phyloP scores from a whole-genome alignment of 2,113 vertebrate species.

The Bettongia penicillata region DNA sequence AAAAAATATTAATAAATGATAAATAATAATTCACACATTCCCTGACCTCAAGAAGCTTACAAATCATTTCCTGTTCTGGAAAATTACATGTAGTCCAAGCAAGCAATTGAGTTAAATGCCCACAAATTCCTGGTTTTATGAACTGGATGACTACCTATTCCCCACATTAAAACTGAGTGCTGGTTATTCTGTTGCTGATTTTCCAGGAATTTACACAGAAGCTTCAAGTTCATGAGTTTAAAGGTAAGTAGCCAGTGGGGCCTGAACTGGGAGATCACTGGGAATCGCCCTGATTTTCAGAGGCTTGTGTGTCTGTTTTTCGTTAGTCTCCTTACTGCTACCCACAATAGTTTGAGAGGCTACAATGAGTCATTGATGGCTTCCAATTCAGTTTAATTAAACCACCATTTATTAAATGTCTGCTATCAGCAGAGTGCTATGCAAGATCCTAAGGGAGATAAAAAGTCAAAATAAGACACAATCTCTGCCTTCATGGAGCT shows the following conservation, averaged over 20 bases:
- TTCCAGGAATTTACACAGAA: constrained; percentile 42
- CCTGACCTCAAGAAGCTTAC: not conserved
- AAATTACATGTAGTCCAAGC: not conserved
- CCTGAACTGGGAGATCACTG: not conserved
- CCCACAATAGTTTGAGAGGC: not conserved
- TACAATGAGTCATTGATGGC: not conserved
- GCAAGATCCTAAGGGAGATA: not conserved
- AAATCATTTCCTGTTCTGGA: not conserved
- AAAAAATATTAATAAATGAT: not conserved
- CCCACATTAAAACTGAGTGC: not conserved
- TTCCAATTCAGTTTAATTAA: not conserved
- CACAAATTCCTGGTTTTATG: not conserved
- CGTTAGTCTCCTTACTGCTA: not conserved
- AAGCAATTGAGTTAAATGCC: not conserved
- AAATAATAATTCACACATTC: not conserved
- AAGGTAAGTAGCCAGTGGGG: constrained; percentile 47
- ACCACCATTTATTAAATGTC: not conserved
- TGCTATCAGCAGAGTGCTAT: not conserved
- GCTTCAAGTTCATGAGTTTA: not conserved
- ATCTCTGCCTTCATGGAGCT: not conserved
- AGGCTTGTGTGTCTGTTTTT: rapidly evolving
- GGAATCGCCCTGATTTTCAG: not conserved
- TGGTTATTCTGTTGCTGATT: constrained; percentile 2
- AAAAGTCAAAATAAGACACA: not conserved
- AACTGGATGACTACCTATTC: not conserved